Conservation (phyloP, 2,888 invertebrate species). For the Atethmia centrago region DNA sequence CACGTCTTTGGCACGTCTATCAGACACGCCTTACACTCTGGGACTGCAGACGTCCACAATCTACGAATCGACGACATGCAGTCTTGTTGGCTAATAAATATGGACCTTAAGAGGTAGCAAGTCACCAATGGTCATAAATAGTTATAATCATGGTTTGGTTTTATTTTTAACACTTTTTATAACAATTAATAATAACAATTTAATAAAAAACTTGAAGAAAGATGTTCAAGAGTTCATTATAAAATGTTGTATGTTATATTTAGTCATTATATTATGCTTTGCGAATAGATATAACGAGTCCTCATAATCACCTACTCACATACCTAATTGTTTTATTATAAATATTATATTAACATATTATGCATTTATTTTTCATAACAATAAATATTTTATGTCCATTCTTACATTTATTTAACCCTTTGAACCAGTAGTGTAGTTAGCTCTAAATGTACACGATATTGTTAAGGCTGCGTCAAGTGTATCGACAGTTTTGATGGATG, state of each 20-base stretch:
- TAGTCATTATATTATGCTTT: background rate
- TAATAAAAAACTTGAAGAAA: background rate
- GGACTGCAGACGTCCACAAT: background rate
- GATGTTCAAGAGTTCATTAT: no score
- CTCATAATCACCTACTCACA: background rate
- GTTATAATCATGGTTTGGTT: background rate
- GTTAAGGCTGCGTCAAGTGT: constrained; percentile 71
- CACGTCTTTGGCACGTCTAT: background rate
- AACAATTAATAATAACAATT: background rate
- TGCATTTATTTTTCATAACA: background rate
- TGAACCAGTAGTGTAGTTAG: constrained; percentile 25
- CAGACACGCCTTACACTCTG: background rate
- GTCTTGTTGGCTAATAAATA: background rate
- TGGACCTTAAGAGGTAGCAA: no score
- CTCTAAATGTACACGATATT: constrained; percentile 61
- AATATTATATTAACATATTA: no score
- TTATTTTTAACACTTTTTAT: background rate
- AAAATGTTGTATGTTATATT: background rate
- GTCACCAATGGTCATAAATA: background rate
- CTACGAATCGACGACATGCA: background rate
- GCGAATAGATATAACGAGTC: background rate
- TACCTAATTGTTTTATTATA: background rate
- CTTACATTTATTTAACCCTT: constrained; percentile 12
- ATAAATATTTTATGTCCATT: background rate
- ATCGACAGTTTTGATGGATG: constrained; percentile 82